Percentiles rank a stretch among this genome's conserved stretches.
These are phyloP conservation scores for Sarcophaga peregrina DNA, from an alignment of 1,140 invertebrate genomes.

Conservation along the genomic window DNA sequence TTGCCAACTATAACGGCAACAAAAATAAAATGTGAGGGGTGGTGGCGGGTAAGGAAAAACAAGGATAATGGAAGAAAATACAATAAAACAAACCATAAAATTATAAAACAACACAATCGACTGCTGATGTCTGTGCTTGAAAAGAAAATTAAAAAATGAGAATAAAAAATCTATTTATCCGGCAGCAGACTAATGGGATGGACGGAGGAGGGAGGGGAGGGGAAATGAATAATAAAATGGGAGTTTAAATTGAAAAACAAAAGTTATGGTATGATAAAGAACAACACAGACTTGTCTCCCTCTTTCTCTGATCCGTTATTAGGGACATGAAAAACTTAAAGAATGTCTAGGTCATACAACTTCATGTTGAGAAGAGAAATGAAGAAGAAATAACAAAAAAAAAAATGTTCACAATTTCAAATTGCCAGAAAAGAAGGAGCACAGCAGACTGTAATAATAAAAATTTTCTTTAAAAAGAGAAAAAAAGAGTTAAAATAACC, in stretches of 20 bases:
- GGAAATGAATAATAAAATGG: background rate
- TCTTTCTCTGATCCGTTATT: background rate
- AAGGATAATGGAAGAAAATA: constrained; percentile 43
- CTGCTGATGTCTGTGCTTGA: background rate
- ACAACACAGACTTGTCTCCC: background rate
- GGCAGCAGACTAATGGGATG: background rate
- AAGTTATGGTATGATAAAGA: background rate
- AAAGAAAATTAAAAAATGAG: background rate
- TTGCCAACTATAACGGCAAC: no score
- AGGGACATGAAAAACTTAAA: background rate
- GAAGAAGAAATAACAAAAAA: no score
- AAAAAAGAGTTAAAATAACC: background rate
- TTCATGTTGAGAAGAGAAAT: no score
- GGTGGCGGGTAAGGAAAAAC: no score
- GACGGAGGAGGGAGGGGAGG: background rate
- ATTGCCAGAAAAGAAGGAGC: no score
- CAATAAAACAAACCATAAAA: constrained; percentile 55
- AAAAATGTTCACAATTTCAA: no score
- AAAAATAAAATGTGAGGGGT: no score
- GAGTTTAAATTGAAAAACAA: constrained; percentile 40
- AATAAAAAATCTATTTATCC: constrained; percentile 22
- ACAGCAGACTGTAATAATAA: no score
- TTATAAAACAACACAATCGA: constrained; percentile 14
- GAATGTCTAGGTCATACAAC: constrained; percentile 28
- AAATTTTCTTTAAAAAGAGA: no score